These are phyloP conservation scores for Drosophila repletoides DNA, from an alignment of 1,140 invertebrate genomes.

Conservation along the genomic window DNA sequence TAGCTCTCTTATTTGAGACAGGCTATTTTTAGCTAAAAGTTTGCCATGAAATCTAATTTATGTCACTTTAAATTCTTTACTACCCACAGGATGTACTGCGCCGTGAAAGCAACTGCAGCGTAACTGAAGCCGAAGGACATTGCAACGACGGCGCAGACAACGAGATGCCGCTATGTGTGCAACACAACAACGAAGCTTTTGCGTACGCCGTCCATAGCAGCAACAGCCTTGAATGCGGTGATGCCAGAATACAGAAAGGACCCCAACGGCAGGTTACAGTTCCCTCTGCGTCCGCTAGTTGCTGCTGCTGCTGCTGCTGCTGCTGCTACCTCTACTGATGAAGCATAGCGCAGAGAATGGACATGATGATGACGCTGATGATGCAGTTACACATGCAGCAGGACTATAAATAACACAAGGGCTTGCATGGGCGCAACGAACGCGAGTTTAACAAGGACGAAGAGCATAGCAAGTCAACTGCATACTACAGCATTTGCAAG, in stretches of 20 bases:
- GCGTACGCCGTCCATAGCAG: conserved; percentile 36
- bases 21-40: conserved; percentile 44
- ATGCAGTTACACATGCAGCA: conserved; percentile 54
- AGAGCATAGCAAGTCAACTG: conserved; percentile 18
- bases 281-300: no score
- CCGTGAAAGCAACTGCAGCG: conserved; percentile 20
- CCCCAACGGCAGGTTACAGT: conserved; percentile 5
- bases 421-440: conserved; percentile 68
- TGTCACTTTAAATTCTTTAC: conserved; percentile 43
- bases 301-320: no score
- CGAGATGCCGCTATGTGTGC: conserved; percentile 17
- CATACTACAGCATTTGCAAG: conserved; percentile 24
- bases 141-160: conserved; percentile 27
- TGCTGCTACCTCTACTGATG: no score
- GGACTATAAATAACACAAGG: conserved; percentile 72
- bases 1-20: neutral
- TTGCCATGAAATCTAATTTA: conserved; percentile 54
- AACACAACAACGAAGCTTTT: conserved; percentile 10
- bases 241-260: conserved; percentile 7
- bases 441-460: conserved; percentile 51
- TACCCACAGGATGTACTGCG: conserved; percentile 11
- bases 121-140: conserved; percentile 57
- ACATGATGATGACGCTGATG: conserved; percentile 18
- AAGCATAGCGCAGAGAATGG: neutral
- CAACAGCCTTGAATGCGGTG: conserved; percentile 39